phyloP scores from a whole-genome alignment of 2,797 vertebrate species.

The Sebastes umbrosus region DNA sequence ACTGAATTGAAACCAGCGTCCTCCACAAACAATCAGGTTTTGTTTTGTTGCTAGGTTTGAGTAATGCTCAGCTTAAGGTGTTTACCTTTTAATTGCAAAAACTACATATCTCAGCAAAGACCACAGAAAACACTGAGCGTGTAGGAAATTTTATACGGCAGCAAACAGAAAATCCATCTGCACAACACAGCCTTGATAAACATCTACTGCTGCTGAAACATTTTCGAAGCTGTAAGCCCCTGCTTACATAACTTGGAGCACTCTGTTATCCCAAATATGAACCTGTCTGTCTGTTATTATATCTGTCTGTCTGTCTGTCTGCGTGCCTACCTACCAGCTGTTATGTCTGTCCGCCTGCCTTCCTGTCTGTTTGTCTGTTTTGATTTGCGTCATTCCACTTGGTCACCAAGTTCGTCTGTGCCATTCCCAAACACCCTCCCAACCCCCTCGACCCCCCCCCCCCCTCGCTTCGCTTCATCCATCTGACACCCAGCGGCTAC shows the following conservation, averaged over 20 bases:
- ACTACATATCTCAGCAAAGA: conserved; percentile 1
- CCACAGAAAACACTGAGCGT: conserved; percentile 7
- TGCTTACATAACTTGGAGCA: conserved; percentile 57
- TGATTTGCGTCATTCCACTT: conserved; percentile 71
- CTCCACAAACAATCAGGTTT: conserved; percentile 15
- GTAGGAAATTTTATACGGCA: conserved; percentile 4
- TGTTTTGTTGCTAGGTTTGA: conserved; percentile 29
- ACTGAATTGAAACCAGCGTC: not conserved
- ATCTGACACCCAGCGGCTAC: conserved; percentile 67
- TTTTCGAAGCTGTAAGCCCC: conserved; percentile 31
- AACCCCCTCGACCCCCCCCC: not conserved
- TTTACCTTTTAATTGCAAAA: conserved; percentile 19
- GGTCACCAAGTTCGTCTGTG: conserved; percentile 72
- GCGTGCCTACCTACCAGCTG: conserved; percentile 55
- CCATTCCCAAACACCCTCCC: conserved; percentile 57
- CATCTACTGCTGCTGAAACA: conserved; percentile 46
- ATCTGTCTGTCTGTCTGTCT: conserved; percentile 17
- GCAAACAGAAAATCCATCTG: conserved; percentile 21
- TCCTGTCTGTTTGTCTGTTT: conserved; percentile 65
- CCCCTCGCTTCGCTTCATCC: conserved; percentile 34
- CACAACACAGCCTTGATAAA: conserved; percentile 26
- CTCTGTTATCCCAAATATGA: conserved; percentile 57
- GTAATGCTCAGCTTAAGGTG: not conserved
- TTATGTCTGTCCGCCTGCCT: conserved; percentile 45
- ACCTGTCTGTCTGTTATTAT: conserved; percentile 48